Conservation (phyloP, 2,113 vertebrate genomes). For the Rhizomys pruinosus region DNA sequence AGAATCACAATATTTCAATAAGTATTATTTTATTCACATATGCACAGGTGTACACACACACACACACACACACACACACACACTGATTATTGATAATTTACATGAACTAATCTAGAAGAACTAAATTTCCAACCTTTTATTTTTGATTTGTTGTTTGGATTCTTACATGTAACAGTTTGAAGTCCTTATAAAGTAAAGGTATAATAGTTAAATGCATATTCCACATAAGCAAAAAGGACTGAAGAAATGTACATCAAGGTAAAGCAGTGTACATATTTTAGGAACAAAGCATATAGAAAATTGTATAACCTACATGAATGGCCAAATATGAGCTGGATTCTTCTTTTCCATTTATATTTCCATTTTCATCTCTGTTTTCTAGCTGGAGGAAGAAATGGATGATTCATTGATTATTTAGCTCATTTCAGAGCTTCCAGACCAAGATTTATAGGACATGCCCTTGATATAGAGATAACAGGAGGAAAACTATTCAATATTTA, state of each 20-base stretch:
- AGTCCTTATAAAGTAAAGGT: conserved; percentile 28
- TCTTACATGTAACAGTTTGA: not conserved
- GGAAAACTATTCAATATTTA: conserved; percentile 85
- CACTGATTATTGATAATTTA: not conserved
- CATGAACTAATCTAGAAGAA: not conserved
- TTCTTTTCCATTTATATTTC: not conserved
- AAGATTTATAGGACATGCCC: conserved; percentile 76
- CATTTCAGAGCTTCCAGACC: conserved; percentile 65
- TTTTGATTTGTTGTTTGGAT: not conserved
- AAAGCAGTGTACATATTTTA: not conserved
- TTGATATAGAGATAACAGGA: conserved; percentile 80
- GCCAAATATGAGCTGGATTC: not conserved
- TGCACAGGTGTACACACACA: not conserved
- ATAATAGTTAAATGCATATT: conserved; percentile 23
- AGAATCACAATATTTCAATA: not conserved
- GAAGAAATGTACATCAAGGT: not conserved
- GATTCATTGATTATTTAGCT: conserved; percentile 71
- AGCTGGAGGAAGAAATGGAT: conserved; percentile 61
- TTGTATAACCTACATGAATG: not conserved
- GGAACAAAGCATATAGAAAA: not conserved
- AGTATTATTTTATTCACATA: conserved; percentile 21
- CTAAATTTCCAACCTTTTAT: not conserved
- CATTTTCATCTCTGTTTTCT: conserved; percentile 15
- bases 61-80: not conserved
- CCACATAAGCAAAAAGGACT: not conserved